These are phyloP conservation scores for Pelodiscus sinensis DNA, from an alignment of 2,113 vertebrate genomes.

Conservation along the genomic window DNA sequence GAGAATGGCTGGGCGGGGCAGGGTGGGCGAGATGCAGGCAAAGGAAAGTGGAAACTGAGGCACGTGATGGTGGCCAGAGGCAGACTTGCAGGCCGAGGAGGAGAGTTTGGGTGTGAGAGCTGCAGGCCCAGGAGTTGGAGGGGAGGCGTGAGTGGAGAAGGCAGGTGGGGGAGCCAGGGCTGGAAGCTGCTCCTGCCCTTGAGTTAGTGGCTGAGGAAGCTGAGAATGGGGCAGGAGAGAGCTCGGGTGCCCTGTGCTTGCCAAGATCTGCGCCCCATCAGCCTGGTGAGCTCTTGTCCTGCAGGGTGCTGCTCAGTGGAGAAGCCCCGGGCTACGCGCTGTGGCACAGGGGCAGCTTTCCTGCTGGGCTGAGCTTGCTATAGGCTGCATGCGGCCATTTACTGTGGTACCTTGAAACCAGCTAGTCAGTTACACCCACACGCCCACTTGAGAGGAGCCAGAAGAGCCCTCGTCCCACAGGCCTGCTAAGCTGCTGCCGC, in stretches of 20 bases:
- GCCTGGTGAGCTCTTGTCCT: neutral
- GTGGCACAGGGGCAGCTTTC: neutral
- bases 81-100: neutral
- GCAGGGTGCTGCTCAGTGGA: neutral
- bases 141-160: too few species aligned
- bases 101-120: neutral
- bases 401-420: constrained; percentile 70
- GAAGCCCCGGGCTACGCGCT: constrained; percentile 2
- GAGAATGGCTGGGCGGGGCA: neutral
- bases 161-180: neutral
- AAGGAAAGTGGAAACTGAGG: neutral
- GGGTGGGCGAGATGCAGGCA: neutral
- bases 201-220: neutral
- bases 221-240: neutral
- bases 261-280: neutral
- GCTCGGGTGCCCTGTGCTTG: neutral
- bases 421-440: constrained; percentile 68
- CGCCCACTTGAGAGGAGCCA: constrained; percentile 57
- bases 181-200: neutral
- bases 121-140: neutral
- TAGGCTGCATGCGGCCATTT: constrained; percentile 64
- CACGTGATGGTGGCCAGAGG: neutral
- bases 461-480: constrained; percentile 61
- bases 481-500: constrained; percentile 38
- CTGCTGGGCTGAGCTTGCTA: neutral